Percentiles rank a stretch among this genome's conserved stretches.
These are phyloP conservation scores for Syrista parreyssii DNA, from an alignment of 2,888 invertebrate species.

Conservation along the genomic window DNA sequence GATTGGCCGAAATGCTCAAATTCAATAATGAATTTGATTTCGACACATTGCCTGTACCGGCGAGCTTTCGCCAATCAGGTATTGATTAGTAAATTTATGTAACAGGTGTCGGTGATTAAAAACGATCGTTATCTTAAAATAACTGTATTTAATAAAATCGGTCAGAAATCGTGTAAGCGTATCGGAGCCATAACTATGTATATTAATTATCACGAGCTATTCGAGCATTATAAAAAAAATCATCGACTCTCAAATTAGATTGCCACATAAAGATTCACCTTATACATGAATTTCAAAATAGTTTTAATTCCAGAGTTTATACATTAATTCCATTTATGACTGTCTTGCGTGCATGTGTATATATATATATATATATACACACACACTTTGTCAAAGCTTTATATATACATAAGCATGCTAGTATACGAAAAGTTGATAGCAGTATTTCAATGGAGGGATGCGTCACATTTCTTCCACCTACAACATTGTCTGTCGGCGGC, in stretches of 20 bases:
- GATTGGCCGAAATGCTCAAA: slow-evolving; percentile 28
- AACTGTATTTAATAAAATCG: background rate
- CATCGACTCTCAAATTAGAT: background rate
- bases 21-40: slow-evolving; percentile 41
- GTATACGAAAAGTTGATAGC: slow-evolving; percentile 9
- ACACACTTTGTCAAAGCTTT: background rate
- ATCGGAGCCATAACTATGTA: background rate
- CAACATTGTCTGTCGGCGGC: slow-evolving; percentile 38
- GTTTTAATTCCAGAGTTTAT: background rate
- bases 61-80: background rate
- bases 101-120: background rate
- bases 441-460: slow-evolving; percentile 32
- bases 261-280: background rate
- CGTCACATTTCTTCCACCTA: slow-evolving; percentile 48
- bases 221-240: background rate
- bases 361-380: background rate
- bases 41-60: slow-evolving; percentile 18
- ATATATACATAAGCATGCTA: background rate
- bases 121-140: background rate
- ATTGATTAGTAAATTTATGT: background rate
- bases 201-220: background rate
- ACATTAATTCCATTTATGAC: too few relatives aligned
- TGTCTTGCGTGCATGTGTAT: too few relatives aligned
- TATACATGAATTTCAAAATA: background rate
- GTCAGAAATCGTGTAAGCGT: background rate